Conservation (phyloP, 2,797 vertebrate genomes). For the Pseudochirops cupreus region DNA sequence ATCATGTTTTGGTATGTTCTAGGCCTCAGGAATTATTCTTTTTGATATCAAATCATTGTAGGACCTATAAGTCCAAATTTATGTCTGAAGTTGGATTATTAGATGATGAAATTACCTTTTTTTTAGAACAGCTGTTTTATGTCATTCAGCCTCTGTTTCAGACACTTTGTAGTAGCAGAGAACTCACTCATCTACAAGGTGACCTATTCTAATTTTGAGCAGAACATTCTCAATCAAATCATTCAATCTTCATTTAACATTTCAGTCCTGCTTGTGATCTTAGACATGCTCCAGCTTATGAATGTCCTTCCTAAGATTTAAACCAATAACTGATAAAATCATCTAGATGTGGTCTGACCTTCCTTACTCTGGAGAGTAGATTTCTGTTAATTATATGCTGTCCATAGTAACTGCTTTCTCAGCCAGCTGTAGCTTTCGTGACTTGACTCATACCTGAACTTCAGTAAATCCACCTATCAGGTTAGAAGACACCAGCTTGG, state of each 20-base stretch:
- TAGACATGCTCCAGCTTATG: not conserved
- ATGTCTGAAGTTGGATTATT: not conserved
- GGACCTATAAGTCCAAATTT: not conserved
- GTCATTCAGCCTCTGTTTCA: not conserved
- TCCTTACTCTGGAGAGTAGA: not conserved
- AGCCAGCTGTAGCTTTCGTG: not conserved
- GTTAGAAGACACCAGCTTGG: not conserved
- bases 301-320: not conserved
- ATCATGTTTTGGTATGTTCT: not conserved
- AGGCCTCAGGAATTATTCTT: not conserved
- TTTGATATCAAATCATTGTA: not conserved
- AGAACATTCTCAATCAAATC: not conserved
- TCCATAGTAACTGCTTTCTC: not conserved
- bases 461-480: not conserved
- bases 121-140: not conserved
- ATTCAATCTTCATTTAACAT: not conserved
- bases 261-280: not conserved
- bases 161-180: not conserved
- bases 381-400: not conserved
- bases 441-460: not conserved
- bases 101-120: not conserved
- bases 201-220: not conserved
- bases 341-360: not conserved
- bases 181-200: not conserved
- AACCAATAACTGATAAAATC: not conserved